Base-by-base conservation (phyloP, 2,797 vertebrate species). In the Cuculus canorus region DNA sequence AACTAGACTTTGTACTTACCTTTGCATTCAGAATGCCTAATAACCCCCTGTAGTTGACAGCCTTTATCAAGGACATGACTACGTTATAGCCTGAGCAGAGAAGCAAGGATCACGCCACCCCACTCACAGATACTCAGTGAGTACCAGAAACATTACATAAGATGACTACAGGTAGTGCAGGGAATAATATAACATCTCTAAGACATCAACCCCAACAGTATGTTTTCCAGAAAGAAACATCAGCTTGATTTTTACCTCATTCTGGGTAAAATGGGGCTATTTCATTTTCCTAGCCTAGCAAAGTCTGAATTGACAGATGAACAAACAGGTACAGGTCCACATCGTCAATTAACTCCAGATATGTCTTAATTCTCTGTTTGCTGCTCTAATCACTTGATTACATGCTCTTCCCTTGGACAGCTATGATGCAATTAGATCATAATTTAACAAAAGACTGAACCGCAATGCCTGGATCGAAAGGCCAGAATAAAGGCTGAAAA, bases 371-470 rank as follows among this genome's bases (percentile, higher is more conserved):
- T 91, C 43, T 82, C 69, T 76, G 66, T 75, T 92, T 94, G 76
- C 80, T 93, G 66, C 69, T 88, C 65, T 93, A 91, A 94, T 89
- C 61, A 78, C 64, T 91, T 72, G 52, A 91, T 92, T 60, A 25
- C 19, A 66, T 41, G 60, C 50, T 86, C 56, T 86, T 88, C 45
- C 27, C 75, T 84, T 56, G 78, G 73, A 54, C 80, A 79, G 63
- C 28, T n/a, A 94, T 92, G 77, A 94, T 90, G 82, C 52, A 91
- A 94, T 91, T 92, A 69, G 79, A 78, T 30, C 6, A 53, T 23
- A 82, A 92, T 77, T 82, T 77, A 92, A 85, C 77, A 86, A 82
- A 92, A 82, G 53, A 57, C 23, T 5, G 3, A 83, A 52, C 32
- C 6, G 9, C 45, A 82, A 56, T 37, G 60, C 13, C 19, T 63